Evolutionary conservation across 2,888 invertebrate genomes (phyloP).

Genomic region (Nomada hirtipes): DNA sequence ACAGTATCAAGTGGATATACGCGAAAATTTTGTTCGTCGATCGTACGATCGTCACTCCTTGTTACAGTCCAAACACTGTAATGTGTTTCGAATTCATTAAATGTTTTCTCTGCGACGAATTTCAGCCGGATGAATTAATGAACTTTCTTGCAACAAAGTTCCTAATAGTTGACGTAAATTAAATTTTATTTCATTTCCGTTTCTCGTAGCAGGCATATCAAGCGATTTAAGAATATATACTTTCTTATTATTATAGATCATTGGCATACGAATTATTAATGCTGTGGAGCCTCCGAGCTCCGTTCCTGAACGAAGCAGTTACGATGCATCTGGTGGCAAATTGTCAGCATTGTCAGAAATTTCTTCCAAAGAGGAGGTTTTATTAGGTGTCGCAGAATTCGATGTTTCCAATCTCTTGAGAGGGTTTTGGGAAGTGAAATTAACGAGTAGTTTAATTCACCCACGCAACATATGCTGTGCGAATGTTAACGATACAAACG

Average conservation of each 20-base stretch:
- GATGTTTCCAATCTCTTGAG: slow-evolving; percentile 47
- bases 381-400: slow-evolving; percentile 45
- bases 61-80: slow-evolving; percentile 15
- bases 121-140: slow-evolving; percentile 39
- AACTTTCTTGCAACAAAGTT: slow-evolving; percentile 39
- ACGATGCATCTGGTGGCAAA: neutral
- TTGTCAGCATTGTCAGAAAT: neutral
- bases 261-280: slow-evolving; percentile 30
- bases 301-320: neutral
- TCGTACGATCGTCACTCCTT: slow-evolving; percentile 31
- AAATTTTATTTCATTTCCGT: neutral
- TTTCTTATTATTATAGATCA: slow-evolving; percentile 23
- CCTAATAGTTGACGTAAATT: slow-evolving; percentile 42
- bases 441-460: slow-evolving; percentile 27
- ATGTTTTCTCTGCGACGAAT: slow-evolving; percentile 39
- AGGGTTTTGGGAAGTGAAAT: slow-evolving; percentile 49
- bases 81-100: slow-evolving; percentile 50
- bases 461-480: slow-evolving; percentile 14
- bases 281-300: neutral
- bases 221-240: neutral
- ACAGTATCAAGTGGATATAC: slow-evolving; percentile 35
- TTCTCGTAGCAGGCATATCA: neutral
- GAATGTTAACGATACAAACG: neutral
- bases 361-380: slow-evolving; percentile 24
- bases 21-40: slow-evolving; percentile 38